Conservation (phyloP, 1,140 invertebrate genomes). For the Drosophila virilis region DNA sequence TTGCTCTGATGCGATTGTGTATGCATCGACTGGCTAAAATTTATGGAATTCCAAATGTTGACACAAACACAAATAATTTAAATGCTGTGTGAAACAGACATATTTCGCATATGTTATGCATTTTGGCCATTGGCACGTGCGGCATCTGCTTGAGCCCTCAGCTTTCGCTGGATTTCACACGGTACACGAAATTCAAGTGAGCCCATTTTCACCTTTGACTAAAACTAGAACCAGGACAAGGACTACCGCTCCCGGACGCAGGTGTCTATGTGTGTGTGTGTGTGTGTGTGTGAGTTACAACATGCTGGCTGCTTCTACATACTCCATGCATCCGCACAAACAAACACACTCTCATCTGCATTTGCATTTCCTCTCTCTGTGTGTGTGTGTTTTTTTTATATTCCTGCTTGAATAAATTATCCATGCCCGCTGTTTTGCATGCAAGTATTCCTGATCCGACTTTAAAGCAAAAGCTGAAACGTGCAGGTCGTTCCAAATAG, state of each 20-base stretch:
- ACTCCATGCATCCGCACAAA: constrained; percentile 27
- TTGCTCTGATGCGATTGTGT: constrained; percentile 38
- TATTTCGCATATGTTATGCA: constrained; percentile 56
- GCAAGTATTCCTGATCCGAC: constrained; percentile 20
- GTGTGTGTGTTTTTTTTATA: constrained; percentile 29
- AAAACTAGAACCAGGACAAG: background rate
- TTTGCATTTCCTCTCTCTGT: constrained; percentile 66
- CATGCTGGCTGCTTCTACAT: constrained; percentile 33
- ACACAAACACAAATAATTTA: constrained; percentile 79
- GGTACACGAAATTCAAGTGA: constrained; percentile 60
- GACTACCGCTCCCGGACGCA: constrained; percentile 2
- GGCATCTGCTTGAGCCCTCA: constrained; percentile 57
- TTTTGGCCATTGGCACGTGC: constrained; percentile 29
- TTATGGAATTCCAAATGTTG: constrained; percentile 77
- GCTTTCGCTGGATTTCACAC: constrained; percentile 74
- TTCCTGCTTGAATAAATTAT: constrained; percentile 73
- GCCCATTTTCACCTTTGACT: constrained; percentile 53
- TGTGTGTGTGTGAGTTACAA: constrained; percentile 10
- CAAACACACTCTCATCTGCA: constrained; percentile 37
- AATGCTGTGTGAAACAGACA: constrained; percentile 68
- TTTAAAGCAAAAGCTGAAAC: constrained; percentile 41
- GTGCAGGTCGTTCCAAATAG: constrained; percentile 15
- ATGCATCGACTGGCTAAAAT: constrained; percentile 59
- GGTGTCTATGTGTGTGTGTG: constrained; percentile 6
- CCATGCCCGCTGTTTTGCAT: constrained; percentile 62